These are phyloP conservation scores for Napeogenes sylphis DNA, from an alignment of 2,888 invertebrate species.

Conservation along the genomic window DNA sequence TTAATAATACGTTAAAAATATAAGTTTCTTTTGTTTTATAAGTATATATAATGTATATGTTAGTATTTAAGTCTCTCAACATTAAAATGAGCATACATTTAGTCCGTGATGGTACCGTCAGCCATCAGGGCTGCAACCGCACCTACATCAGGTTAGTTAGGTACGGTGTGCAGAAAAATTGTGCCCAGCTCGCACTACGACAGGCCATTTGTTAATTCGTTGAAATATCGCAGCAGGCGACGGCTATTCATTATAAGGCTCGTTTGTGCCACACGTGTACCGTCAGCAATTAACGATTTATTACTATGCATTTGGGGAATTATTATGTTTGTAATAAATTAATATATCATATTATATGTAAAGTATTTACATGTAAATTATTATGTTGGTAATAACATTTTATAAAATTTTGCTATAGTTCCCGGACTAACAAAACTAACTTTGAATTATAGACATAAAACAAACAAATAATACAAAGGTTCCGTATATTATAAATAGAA, in stretches of 20 bases:
- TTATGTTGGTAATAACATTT: conserved; percentile 2
- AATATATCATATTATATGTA: conserved; percentile 4
- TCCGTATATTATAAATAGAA: too few species aligned
- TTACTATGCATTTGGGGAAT: conserved; percentile 24
- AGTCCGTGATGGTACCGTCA: conserved; percentile 11
- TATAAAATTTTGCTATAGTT: background rate
- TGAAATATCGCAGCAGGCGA: conserved; percentile 74
- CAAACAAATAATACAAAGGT: too few species aligned
- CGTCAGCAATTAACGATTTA: conserved; percentile 43
- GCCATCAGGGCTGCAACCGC: conserved; percentile 52
- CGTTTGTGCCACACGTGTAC: conserved; percentile 74
- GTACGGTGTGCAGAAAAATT: conserved; percentile 75
- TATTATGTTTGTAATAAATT: conserved; percentile 20
- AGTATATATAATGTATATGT: too few species aligned
- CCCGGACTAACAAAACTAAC: too few species aligned
- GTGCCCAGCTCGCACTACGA: conserved; percentile 66
- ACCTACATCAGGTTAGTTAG: conserved; percentile 66
- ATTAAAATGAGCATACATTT: conserved; percentile 2
- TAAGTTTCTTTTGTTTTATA: too few species aligned
- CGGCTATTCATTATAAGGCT: conserved; percentile 75
- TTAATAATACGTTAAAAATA: too few species aligned
- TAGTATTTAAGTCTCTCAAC: background rate
- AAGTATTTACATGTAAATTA: conserved; percentile 7
- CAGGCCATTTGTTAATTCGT: conserved; percentile 76
- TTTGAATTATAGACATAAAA: too few species aligned